Conservation (phyloP, 2,888 invertebrate species). For the Rhabditoides inermis region DNA sequence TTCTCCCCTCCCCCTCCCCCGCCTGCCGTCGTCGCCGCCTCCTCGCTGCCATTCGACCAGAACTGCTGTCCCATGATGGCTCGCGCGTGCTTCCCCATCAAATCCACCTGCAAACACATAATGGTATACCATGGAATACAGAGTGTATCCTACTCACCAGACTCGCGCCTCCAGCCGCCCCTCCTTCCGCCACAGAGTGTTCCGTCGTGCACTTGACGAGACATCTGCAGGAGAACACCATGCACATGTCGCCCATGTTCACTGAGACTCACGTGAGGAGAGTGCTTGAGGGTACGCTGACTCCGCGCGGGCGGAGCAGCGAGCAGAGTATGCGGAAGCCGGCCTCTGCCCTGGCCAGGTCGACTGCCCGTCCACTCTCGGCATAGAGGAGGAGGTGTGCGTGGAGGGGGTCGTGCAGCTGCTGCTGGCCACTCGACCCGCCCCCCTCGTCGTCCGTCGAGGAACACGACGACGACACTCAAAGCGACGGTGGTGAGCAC, state of each 20-base stretch:
- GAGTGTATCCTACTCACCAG: neutral
- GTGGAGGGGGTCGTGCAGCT: constrained; percentile 67
- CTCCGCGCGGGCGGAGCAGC: constrained; percentile 31
- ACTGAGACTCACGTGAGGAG: constrained; percentile 31
- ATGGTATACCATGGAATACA: neutral
- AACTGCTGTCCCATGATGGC: constrained; percentile 66
- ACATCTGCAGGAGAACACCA: constrained; percentile 18
- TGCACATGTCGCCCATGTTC: neutral
- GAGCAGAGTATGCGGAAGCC: constrained; percentile 46
- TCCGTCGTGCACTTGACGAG: constrained; percentile 43
- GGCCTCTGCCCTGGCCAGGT: constrained; percentile 40
- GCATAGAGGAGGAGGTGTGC: constrained; percentile 68
- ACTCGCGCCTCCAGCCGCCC: too few species aligned
- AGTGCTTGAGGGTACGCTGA: constrained; percentile 32
- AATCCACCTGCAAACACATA: constrained; percentile 61
- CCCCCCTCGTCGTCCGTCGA: too few species aligned
- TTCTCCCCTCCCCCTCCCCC: constrained; percentile 46
- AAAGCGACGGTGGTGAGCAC: too few species aligned
- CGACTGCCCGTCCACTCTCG: constrained; percentile 40
- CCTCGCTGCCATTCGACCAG: constrained; percentile 30
- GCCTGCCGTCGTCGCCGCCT: constrained; percentile 63
- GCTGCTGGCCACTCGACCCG: too few species aligned
- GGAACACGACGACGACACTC: constrained; percentile 11
- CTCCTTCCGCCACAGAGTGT: neutral
- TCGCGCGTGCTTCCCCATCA: constrained; percentile 70